Evolutionary conservation across 2,113 vertebrate species (phyloP), one percentile per base, ranked within the genome.

Genomic region (Turnix velox): DNA sequence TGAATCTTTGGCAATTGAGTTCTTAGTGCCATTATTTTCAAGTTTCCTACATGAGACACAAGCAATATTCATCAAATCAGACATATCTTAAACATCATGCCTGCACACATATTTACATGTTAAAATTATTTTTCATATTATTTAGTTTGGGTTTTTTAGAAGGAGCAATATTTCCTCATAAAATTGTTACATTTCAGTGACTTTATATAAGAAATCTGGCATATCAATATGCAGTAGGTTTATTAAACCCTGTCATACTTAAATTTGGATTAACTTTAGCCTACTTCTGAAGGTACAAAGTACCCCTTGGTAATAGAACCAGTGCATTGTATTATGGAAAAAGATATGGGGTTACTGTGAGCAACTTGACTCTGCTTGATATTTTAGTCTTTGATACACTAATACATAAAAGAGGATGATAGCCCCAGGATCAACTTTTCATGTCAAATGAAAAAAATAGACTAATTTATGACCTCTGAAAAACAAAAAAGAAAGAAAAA

Each of bases 11-110:
- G 59, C 87, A 65, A 43, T 31, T 54, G 35, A 22, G 8, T 37
- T 61, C 91, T 81, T 89, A 92, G 25, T 72, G n/a, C 14, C 45
- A 88, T 52, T 27, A 73, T 95, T 91, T 92, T 92, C 42, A 94
- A 49, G 72, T 94, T 69, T 62, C 67, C 91, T 96, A 40, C 84
- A 24, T 62, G 33, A 27, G 22, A 20, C 31, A 83, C 88, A 94
- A 95, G 54, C 96, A 75, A 87, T 45, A 89, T 31, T 72, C 28
- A 20, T 84, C 96, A 95, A 96, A 94, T 69, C 79, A 92, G 95
- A 91, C 55, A 67, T 67, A 46, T 23, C 40, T 18, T 79, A 92
- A 91, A 72, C 31, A 55, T 85, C 82, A 72, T 76, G 87, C 6
- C 48, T 57, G 48, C 73, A 87, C 96, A 49, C 25, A 74, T 94